Evolutionary conservation across 2,888 invertebrate genomes (phyloP).

Genomic region (Himalopsyche tibetana): DNA sequence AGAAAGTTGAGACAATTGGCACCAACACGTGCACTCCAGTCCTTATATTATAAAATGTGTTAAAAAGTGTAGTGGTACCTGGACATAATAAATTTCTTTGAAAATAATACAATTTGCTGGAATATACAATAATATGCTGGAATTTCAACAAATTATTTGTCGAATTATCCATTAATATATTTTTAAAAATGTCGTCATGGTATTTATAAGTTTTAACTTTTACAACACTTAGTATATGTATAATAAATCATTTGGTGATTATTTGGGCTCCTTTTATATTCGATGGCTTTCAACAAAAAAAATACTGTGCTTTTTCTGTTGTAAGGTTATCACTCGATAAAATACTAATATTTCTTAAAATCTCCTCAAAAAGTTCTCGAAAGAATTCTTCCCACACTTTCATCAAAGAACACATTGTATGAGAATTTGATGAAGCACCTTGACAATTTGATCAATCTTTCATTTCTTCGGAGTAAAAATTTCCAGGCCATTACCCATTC

Average conservation of each 20-base stretch:
- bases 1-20: no score
- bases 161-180: no score
- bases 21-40: no score
- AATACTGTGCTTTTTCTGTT: background rate
- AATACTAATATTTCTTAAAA: constrained; percentile 33
- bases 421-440: constrained; percentile 35
- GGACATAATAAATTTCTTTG: no score
- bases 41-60: no score
- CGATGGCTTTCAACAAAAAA: background rate
- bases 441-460: constrained; percentile 43
- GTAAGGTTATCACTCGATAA: constrained; percentile 36
- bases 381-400: constrained; percentile 12
- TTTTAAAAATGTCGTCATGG: no score
- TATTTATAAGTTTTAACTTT: no score
- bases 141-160: no score
- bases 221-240: no score
- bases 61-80: no score
- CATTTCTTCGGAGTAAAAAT: constrained; percentile 35
- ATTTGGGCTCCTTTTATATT: background rate
- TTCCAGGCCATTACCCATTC: constrained; percentile 42
- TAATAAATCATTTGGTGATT: background rate
- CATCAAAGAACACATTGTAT: constrained; percentile 42
- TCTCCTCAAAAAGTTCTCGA: constrained; percentile 27
- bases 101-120: no score
- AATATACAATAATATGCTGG: no score